A percentile compares a stretch with the other conserved stretches of the same genome.
Evolutionary conservation across 2,113 vertebrate genomes (phyloP).

Genomic region (Stegastes partitus): DNA sequence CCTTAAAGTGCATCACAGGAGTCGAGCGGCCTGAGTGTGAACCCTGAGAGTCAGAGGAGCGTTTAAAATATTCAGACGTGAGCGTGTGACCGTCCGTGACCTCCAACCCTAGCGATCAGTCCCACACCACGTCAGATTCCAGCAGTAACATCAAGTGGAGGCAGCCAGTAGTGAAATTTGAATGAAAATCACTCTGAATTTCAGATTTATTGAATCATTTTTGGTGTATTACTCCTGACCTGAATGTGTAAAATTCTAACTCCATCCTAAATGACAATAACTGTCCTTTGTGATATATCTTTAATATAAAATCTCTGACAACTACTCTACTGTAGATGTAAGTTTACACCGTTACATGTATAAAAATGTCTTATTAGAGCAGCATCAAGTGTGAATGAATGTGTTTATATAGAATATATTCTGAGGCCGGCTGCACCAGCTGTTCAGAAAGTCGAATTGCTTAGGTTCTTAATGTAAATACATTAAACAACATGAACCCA

Average conservation of each 20-base stretch:
- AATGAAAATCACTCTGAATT: slow-evolving; percentile 7
- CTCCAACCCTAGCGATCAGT: too few relatives aligned
- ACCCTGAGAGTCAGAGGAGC: slow-evolving; percentile 55
- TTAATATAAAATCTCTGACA: slow-evolving; percentile 1
- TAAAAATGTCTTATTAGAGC: slow-evolving; percentile 11
- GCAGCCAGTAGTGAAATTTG: slow-evolving; percentile 15
- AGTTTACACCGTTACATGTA: slow-evolving; percentile 7
- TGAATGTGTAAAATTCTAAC: too few relatives aligned
- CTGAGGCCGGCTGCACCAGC: slow-evolving; percentile 17
- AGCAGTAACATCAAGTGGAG: not conserved
- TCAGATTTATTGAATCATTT: not conserved
- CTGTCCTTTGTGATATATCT: not conserved
- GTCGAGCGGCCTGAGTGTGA: slow-evolving; percentile 27
- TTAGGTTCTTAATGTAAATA: not conserved
- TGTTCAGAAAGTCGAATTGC: slow-evolving; percentile 4
- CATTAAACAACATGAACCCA: not conserved
- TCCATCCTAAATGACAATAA: not conserved
- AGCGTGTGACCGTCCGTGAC: slow-evolving; percentile 9
- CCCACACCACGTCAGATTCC: not conserved
- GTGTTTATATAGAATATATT: not conserved
- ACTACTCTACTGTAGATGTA: not conserved
- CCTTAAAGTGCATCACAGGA: slow-evolving; percentile 39
- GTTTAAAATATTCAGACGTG: slow-evolving; percentile 22
- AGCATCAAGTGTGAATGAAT: slow-evolving; percentile 15
- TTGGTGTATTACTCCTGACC: not conserved